These are phyloP conservation scores for Brenthis hecate DNA, from an alignment of 2,888 invertebrate species.

Conservation along the genomic window DNA sequence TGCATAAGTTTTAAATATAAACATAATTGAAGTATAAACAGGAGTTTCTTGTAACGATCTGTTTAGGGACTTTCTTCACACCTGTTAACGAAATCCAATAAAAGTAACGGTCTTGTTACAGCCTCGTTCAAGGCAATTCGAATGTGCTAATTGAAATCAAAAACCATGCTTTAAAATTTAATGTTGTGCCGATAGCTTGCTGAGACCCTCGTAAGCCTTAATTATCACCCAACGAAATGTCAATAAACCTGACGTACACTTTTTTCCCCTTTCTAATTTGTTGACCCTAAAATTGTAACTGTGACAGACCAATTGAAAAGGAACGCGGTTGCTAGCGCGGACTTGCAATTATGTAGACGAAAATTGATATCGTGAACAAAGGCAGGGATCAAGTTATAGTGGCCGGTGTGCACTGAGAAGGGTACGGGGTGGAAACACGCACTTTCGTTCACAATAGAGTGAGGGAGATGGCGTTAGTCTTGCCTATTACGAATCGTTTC, in stretches of 20 bases:
- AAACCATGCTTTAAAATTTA: conserved; percentile 67
- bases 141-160: conserved; percentile 61
- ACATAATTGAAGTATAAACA: too few species aligned
- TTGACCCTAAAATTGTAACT: conserved; percentile 74
- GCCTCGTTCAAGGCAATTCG: conserved; percentile 53
- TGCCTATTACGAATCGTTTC: conserved; percentile 52
- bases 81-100: conserved; percentile 44
- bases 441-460: conserved; percentile 51
- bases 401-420: conserved; percentile 66
- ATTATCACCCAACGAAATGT: conserved; percentile 76
- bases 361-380: conserved; percentile 40
- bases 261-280: conserved; percentile 77
- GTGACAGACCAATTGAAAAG: conserved; percentile 47
- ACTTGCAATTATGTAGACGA: conserved; percentile 27
- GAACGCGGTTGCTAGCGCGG: conserved; percentile 32
- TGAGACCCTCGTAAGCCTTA: conserved; percentile 66
- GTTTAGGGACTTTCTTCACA: conserved; percentile 21
- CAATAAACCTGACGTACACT: conserved; percentile 75
- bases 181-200: conserved; percentile 66
- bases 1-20: too few species aligned
- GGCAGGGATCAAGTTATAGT: conserved; percentile 49
- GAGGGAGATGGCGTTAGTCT: conserved; percentile 55
- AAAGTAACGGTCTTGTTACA: conserved; percentile 47
- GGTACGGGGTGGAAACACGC: conserved; percentile 69
- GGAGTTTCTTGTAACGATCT: background rate